Conservation (phyloP, 2,888 invertebrate genomes). For the Lepidocyrtoides sp. region DNA sequence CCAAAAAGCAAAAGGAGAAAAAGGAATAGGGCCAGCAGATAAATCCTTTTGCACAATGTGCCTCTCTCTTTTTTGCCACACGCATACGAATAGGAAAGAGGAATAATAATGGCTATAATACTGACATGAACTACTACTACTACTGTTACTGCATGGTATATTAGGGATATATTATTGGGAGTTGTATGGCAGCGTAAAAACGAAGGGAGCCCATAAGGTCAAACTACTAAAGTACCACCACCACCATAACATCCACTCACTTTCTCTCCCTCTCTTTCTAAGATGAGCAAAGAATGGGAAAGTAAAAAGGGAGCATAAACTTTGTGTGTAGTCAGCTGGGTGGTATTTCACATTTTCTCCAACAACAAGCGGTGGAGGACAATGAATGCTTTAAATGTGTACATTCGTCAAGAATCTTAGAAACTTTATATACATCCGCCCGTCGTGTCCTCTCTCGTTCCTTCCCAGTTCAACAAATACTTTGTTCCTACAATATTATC, state of each 20-base stretch:
- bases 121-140: slow-evolving; percentile 18
- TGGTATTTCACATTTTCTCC: slow-evolving; percentile 26
- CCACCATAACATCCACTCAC: slow-evolving; percentile 21
- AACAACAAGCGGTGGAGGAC: slow-evolving; percentile 21
- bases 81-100: slow-evolving; percentile 24
- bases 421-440: slow-evolving; percentile 51
- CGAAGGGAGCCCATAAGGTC: slow-evolving; percentile 47
- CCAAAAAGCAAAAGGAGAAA: not conserved
- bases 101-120: slow-evolving; percentile 34
- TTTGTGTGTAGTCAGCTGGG: slow-evolving; percentile 56
- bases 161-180: slow-evolving; percentile 17
- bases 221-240: slow-evolving; percentile 39
- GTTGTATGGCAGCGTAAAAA: slow-evolving; percentile 10
- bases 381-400: slow-evolving; percentile 48
- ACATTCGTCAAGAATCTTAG: slow-evolving; percentile 62
- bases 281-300: slow-evolving; percentile 40
- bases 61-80: slow-evolving; percentile 33
- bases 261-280: not conserved
- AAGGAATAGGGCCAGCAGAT: not conserved
- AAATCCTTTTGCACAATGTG: slow-evolving; percentile 48
- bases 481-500: slow-evolving; percentile 21
- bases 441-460: slow-evolving; percentile 35
- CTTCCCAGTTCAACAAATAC: slow-evolving; percentile 41
- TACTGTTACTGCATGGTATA: too few species aligned
- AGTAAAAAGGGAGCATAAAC: slow-evolving; percentile 37